Percentiles rank a stretch among this genome's conserved stretches.
phyloP scores from a whole-genome alignment of 2,888 invertebrate genomes.

The Latheticus oryzae region DNA sequence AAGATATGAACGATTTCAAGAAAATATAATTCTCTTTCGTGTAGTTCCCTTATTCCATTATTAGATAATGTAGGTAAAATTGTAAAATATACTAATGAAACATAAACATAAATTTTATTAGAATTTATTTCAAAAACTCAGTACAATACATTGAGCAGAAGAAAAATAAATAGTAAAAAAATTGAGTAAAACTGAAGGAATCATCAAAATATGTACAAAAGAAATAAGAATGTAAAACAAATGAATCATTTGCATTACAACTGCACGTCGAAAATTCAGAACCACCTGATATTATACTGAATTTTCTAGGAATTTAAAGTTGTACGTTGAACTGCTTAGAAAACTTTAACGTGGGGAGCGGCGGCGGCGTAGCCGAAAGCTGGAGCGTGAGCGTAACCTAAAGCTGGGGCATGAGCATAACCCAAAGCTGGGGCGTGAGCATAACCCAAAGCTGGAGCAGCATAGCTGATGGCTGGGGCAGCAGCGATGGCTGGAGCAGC shows the following conservation, averaged over 20 bases:
- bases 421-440: conserved; percentile 9
- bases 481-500: conserved; percentile 17
- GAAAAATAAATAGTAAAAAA: conserved; percentile 20
- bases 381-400: conserved; percentile 15
- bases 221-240: not conserved
- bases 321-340: conserved; percentile 8
- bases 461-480: conserved; percentile 25
- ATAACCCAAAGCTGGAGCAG: conserved; percentile 22
- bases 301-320: conserved; percentile 7
- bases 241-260: conserved; percentile 25
- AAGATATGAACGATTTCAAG: too few species aligned
- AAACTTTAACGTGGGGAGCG: conserved; percentile 9
- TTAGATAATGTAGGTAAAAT: too few species aligned
- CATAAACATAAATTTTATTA: too few species aligned
- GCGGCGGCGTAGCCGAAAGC: conserved; percentile 18
- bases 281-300: conserved; percentile 19
- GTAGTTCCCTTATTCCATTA: too few species aligned
- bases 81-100: too few species aligned
- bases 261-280: conserved; percentile 10
- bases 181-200: too few species aligned
- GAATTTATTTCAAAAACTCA: conserved; percentile 29
- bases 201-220: conserved; percentile 15
- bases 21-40: too few species aligned
- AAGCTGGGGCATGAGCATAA: conserved; percentile 18
- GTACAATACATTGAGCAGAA: conserved; percentile 24